phyloP scores from a whole-genome alignment of 2,888 invertebrate genomes.

The Spicauda simplicius region DNA sequence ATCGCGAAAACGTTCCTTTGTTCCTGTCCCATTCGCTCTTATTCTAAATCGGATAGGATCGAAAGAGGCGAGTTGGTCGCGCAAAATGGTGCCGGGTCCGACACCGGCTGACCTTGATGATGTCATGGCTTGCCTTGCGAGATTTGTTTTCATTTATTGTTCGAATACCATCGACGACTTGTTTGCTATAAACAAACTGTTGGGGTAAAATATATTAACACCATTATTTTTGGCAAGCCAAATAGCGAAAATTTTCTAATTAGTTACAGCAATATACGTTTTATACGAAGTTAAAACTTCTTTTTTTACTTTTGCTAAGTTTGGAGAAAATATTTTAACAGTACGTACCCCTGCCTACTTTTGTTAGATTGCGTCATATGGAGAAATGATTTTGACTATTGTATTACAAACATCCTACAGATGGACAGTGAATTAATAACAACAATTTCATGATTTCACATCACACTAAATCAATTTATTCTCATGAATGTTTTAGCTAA shows the following conservation, averaged over 20 bases:
- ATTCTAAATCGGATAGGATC: background rate
- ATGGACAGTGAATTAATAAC: too few relatives aligned
- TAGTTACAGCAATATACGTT: too few relatives aligned
- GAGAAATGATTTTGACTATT: too few relatives aligned
- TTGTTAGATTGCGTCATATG: too few relatives aligned
- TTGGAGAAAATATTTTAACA: too few relatives aligned
- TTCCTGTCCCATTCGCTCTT: background rate
- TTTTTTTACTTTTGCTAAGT: too few relatives aligned
- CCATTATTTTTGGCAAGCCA: background rate
- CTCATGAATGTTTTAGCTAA: background rate
- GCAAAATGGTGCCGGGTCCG: conserved; percentile 17
- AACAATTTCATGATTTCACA: too few relatives aligned
- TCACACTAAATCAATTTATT: background rate
- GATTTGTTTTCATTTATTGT: conserved; percentile 58
- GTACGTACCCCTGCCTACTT: too few relatives aligned
- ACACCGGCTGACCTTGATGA: conserved; percentile 74
- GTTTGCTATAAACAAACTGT: conserved; percentile 2
- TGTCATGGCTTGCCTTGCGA: conserved; percentile 64
- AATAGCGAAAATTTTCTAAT: background rate
- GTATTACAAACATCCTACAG: too few relatives aligned
- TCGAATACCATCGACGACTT: conserved; percentile 16
- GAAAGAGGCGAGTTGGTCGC: conserved; percentile 25
- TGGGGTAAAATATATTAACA: background rate
- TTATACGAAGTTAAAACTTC: too few relatives aligned
- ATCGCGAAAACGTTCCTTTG: background rate